These are phyloP conservation scores for Echinops telfairi DNA, from an alignment of 2,113 vertebrate species.

Conservation along the genomic window DNA sequence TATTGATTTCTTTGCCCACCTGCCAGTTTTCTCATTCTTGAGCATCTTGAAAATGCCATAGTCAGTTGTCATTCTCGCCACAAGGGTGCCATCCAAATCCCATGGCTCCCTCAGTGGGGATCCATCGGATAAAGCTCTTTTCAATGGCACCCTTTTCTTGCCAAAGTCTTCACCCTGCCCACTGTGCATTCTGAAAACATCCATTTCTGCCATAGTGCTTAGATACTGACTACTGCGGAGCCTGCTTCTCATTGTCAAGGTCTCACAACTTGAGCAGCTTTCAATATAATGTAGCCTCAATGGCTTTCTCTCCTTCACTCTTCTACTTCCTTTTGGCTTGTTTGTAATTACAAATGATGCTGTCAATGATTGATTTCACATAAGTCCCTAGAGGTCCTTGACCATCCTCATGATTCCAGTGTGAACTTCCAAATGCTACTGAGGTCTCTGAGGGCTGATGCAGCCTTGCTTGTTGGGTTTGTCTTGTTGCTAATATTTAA, in stretches of 20 bases:
- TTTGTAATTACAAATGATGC: slow-evolving; percentile 33
- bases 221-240: slow-evolving; percentile 26
- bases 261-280: slow-evolving; percentile 48
- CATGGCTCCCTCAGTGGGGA: slow-evolving; percentile 49
- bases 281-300: slow-evolving; percentile 27
- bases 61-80: slow-evolving; percentile 70
- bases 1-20: slow-evolving; percentile 73
- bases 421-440: background rate
- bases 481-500: background rate
- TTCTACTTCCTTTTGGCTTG: background rate
- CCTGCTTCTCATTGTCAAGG: slow-evolving; percentile 46
- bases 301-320: background rate
- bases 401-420: background rate
- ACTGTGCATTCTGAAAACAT: slow-evolving; percentile 58
- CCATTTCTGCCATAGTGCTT: slow-evolving; percentile 42
- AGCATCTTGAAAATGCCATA: slow-evolving; percentile 65
- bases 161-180: background rate
- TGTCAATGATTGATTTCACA: slow-evolving; percentile 51
- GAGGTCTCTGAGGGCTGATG: slow-evolving; percentile 34
- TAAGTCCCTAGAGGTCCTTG: background rate
- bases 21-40: slow-evolving; percentile 59
- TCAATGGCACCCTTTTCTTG: slow-evolving; percentile 41
- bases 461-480: background rate
- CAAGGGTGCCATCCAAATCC: slow-evolving; percentile 43
- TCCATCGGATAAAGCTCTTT: slow-evolving; percentile 51